Evolutionary conservation across 2,113 vertebrate species (phyloP).

Genomic region (Chlamydotis undulata): DNA sequence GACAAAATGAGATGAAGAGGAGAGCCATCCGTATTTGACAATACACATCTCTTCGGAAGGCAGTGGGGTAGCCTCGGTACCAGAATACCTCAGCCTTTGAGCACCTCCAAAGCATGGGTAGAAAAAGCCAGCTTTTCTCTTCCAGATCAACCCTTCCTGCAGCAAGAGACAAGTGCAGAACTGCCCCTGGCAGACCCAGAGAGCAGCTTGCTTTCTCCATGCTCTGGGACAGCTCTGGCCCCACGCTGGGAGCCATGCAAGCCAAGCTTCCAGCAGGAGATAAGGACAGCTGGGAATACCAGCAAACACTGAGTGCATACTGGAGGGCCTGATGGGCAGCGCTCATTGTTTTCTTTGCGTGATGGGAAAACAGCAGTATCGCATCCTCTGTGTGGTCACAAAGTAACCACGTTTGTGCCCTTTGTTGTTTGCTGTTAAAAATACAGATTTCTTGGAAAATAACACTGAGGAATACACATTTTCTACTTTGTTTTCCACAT

Average conservation of each 20-base stretch:
- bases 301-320: background rate
- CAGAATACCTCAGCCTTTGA: background rate
- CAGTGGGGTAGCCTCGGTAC: background rate
- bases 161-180: background rate
- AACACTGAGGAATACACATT: background rate
- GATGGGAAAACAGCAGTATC: background rate
- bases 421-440: background rate
- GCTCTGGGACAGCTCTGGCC: background rate
- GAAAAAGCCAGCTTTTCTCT: background rate
- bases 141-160: background rate
- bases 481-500: background rate
- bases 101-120: accelerated
- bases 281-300: background rate
- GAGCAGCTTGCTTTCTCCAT: background rate
- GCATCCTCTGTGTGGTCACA: background rate
- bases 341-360: background rate
- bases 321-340: background rate
- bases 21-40: background rate
- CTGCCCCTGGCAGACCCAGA: background rate
- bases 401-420: background rate
- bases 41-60: accelerated
- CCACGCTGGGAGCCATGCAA: accelerated
- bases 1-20: background rate
- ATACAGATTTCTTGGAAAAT: background rate
- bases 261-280: background rate